A percentile compares a stretch with the other conserved stretches of the same genome.
Evolutionary conservation across 2,797 vertebrate genomes (phyloP).

Genomic region (Anguilla megastoma): DNA sequence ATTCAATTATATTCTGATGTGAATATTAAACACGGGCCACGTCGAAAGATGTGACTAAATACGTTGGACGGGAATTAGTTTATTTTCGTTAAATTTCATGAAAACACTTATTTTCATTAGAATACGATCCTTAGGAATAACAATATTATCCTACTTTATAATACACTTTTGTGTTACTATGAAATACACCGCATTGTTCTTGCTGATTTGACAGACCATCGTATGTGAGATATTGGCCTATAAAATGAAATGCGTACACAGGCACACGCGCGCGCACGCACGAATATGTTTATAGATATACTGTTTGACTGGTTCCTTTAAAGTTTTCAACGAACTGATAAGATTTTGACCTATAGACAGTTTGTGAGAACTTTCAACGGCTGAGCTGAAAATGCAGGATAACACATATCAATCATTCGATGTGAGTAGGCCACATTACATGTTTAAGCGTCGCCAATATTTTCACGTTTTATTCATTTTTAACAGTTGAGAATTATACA

Average conservation of each 20-base stretch:
- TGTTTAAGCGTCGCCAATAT: not conserved
- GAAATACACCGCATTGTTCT: not conserved
- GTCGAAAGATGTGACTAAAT: not conserved
- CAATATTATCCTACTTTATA: too few species aligned
- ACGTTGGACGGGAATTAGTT: not conserved
- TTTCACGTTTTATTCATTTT: not conserved
- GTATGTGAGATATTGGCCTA: not conserved
- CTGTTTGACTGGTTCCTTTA: not conserved
- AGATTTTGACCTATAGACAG: not conserved
- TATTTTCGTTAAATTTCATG: not conserved
- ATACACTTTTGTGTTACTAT: not conserved
- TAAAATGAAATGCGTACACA: not conserved
- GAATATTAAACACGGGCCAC: not conserved
- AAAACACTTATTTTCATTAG: too few species aligned
- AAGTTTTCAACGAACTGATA: not conserved
- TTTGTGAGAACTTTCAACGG: not conserved
- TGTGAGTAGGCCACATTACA: not conserved
- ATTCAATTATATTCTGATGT: not conserved
- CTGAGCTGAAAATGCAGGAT: not conserved
- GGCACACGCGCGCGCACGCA: too few species aligned
- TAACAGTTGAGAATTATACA: not conserved
- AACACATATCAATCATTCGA: not conserved
- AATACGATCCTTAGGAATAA: too few species aligned
- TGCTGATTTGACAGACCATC: not conserved
- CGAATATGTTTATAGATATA: not conserved